Base-by-base conservation (phyloP, 2,113 vertebrate species). In the Choloepus hoffmanni region DNA sequence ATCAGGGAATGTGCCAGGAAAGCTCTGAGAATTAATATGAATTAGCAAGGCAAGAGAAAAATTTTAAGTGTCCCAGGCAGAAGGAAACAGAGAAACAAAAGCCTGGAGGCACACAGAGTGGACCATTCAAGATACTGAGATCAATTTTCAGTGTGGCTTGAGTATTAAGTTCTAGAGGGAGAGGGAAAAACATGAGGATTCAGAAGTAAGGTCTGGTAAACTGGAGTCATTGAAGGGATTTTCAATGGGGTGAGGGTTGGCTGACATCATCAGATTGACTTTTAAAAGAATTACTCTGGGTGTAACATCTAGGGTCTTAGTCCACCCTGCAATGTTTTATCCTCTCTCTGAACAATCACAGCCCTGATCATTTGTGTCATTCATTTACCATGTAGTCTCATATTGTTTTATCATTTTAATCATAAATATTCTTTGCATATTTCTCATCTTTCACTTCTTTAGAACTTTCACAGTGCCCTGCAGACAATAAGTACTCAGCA, bases 1-100 rank as follows among this genome's bases (percentile, higher is more conserved):
- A 9, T 40, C 11, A 45, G 19, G 28, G 43, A 81, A 14, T 62
- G 40, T 23, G 72, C 68, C 70, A 67, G 65, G 58, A 53, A 89
- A 10, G 7, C 30, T 92, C 79, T 74, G 28, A 85, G 24, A 90
- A 88, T 58, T 24, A 24, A 11, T 74, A 70, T 67, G 50, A 94
- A 85, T 90, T 73, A 84, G 24, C 15, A 93, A 92, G n/a, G 40
- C 33, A 83, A 73, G 53, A 91, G 23, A 74, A 77, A 58, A 26
- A 6, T 10, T 91, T 3, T 50, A 63, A 77, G 45, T 58, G 30
- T 9, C 63, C 5, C 23, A n/a, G 67, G 60, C 5, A 82, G 60
- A 85, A 89, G 23, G 48, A 70, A 79, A 63, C 65, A 15, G 5
- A n/a, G 33, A 53, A 62, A 19, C 45, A 33, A 70, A 96, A 84